Evolutionary conservation across 2,888 invertebrate species (phyloP).

Genomic region (Ormyrus labotus): DNA sequence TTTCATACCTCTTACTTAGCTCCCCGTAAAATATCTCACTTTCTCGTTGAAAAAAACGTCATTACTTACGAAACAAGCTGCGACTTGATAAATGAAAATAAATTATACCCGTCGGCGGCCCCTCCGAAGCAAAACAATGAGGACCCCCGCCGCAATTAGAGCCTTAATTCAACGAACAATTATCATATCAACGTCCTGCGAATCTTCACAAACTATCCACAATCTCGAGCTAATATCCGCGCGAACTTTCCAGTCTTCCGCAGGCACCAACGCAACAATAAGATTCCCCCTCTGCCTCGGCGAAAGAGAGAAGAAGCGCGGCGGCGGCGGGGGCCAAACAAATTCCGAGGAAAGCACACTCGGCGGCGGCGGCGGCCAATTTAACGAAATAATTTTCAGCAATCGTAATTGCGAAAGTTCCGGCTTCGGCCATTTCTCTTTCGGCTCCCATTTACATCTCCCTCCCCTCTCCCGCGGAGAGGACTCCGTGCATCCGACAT

Average conservation of each 20-base stretch:
- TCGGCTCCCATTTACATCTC: constrained; percentile 37
- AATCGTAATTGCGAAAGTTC: constrained; percentile 50
- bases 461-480: not conserved
- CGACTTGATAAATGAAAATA: too few species aligned
- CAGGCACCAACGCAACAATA: constrained; percentile 5
- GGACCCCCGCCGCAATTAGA: too few species aligned
- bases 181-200: too few species aligned
- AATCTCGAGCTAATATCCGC: not conserved
- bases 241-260: constrained; percentile 26
- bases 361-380: constrained; percentile 9
- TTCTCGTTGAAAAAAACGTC: too few species aligned
- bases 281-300: not conserved
- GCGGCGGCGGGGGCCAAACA: not conserved
- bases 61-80: too few species aligned
- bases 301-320: not conserved
- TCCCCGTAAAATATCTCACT: too few species aligned
- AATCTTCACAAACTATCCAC: too few species aligned
- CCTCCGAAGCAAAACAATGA: too few species aligned
- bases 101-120: too few species aligned
- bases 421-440: constrained; percentile 9
- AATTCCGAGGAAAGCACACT: not conserved
- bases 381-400: constrained; percentile 48
- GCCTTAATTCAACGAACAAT: too few species aligned
- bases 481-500: not conserved
- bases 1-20: too few species aligned